Evolutionary conservation across 2,888 invertebrate species (phyloP).

Genomic region (Shargacucullia verbasci): DNA sequence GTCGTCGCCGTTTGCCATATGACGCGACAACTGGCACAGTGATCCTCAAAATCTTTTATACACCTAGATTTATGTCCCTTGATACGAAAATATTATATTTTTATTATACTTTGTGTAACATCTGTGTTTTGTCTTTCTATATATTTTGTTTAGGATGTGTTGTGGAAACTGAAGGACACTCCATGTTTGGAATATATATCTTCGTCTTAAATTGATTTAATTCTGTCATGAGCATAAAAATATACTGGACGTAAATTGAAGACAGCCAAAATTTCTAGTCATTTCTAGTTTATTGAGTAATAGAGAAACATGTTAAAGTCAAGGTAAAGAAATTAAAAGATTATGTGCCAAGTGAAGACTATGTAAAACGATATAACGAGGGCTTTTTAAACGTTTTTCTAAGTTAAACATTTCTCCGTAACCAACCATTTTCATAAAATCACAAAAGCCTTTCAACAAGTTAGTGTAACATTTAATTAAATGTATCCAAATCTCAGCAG

Average conservation of each 20-base stretch:
- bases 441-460: background rate
- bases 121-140: constrained; percentile 19
- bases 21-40: constrained; percentile 55
- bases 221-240: no score
- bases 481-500: constrained; percentile 40
- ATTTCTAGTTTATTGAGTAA: no score
- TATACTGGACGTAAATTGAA: no score
- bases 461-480: constrained; percentile 22
- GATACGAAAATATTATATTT: constrained; percentile 30
- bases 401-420: no score
- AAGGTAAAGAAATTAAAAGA: constrained; percentile 90
- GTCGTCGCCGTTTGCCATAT: constrained; percentile 54
- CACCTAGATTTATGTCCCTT: constrained; percentile 35
- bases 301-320: constrained; percentile 78
- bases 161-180: background rate
- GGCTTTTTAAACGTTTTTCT: no score
- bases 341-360: constrained; percentile 87
- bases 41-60: constrained; percentile 57
- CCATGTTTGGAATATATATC: no score
- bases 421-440: no score
- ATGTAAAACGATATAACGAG: constrained; percentile 85
- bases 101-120: constrained; percentile 12
- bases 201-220: no score
- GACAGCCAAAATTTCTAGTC: no score
- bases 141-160: background rate